Evolutionary conservation across 1,140 invertebrate genomes (phyloP), one percentile per base, ranked within the genome.

Genomic region (Heliothis subflexa): DNA sequence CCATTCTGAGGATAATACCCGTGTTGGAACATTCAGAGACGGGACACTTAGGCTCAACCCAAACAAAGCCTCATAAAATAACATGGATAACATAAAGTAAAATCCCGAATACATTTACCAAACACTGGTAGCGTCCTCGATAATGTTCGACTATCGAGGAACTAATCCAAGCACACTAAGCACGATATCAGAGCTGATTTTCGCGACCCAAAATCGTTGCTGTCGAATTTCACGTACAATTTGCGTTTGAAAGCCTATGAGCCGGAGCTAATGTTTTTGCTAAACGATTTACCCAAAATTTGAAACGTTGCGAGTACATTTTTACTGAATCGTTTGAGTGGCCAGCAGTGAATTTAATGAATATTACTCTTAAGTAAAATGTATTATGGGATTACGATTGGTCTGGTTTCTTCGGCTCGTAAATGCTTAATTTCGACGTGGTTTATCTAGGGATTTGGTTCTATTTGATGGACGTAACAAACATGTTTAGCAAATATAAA

Each of bases 181-280:
- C 68, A 80, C 72, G 71, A 78, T 78, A 84, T 82, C 78, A 64
- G 50, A 25, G 57, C 70, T 78, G 80, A 85, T 85, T 79, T 70
- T 70, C 50, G 78, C 77, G 80, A 81, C 76, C 84, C 80, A 77
- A 79, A 83, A 78, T 62, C 59, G 52, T 83, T 88, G 86, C 75
- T 89, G 86, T 89, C 87, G 86, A 92, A 93, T 92, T 92, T 93
- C 86, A 91, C 90, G 89, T 89, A 86, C 89, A 91, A 91, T 91
- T 93, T 93, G 82, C 88, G 87, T 86, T 85, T 85, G 88, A 91
- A 89, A 92, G 89, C 89, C 83, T 90, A 89, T 93, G 90, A 92
- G 88, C 88, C 90, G 85, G 86, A 84, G 85, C 88, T 90, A 92
- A 92, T 92, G 90, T 91, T 93, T 91, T 92, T 88, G 87, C 91